Evolutionary conservation across 2,113 vertebrate species (phyloP).

Genomic region (Lichenostomus cassidix): DNA sequence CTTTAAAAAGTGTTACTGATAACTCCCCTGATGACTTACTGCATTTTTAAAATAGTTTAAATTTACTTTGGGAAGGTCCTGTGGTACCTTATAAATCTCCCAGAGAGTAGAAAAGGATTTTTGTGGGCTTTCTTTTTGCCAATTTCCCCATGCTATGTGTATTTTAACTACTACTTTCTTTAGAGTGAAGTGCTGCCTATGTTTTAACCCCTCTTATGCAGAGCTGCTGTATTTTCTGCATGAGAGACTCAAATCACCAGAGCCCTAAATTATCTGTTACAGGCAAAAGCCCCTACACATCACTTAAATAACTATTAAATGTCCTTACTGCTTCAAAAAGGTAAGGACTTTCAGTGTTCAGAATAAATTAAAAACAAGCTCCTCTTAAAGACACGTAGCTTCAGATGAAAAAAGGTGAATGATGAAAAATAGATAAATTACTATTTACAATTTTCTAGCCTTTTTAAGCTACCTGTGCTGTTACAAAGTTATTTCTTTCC

Average conservation of each 20-base stretch:
- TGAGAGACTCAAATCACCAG: not conserved
- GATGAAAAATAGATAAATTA: not conserved
- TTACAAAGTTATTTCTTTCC: not conserved
- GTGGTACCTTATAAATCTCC: constrained; percentile 26
- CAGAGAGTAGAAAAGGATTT: constrained; percentile 35
- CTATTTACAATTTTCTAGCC: not conserved
- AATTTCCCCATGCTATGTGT: not conserved
- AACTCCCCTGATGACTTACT: not conserved
- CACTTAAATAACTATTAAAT: not conserved
- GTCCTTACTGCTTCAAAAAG: not conserved
- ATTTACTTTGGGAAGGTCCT: constrained; percentile 1
- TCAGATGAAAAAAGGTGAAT: not conserved
- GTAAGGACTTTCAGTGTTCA: not conserved
- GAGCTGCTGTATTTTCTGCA: not conserved
- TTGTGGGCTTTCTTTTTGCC: constrained; percentile 35
- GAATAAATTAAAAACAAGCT: not conserved
- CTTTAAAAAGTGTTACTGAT: not conserved
- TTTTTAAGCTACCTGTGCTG: not conserved
- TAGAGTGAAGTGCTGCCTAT: not conserved
- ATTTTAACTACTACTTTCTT: constrained; percentile 18
- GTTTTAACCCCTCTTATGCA: constrained; percentile 8
- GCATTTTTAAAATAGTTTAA: constrained; percentile 4
- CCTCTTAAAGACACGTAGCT: not conserved
- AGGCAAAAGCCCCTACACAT: not conserved
- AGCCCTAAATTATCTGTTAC: not conserved